Evolutionary conservation across 1,140 invertebrate species (phyloP).

Genomic region (Argopecten irradians): DNA sequence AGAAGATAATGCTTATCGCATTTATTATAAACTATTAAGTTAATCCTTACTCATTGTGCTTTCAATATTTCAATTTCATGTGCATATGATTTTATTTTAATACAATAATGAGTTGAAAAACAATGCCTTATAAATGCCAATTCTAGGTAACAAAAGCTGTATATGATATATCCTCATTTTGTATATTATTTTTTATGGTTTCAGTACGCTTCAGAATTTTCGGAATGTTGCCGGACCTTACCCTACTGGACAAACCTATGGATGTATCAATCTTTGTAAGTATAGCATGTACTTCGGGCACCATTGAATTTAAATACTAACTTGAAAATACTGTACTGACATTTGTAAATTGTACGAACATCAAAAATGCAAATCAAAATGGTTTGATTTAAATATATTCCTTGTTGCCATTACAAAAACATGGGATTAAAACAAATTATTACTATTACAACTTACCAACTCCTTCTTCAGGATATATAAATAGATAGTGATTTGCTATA

Average conservation of each 20-base stretch:
- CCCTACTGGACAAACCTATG: conserved; percentile 29
- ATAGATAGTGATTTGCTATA: no score
- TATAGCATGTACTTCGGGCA: neutral
- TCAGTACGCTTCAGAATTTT: conserved; percentile 54
- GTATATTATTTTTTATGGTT: conserved; percentile 25
- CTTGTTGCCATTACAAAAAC: neutral
- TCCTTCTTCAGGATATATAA: neutral
- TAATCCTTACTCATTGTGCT: neutral
- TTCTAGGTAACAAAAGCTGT: neutral
- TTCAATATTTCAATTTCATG: neutral
- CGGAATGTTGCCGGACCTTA: conserved; percentile 50
- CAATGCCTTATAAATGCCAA: neutral
- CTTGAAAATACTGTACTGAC: neutral
- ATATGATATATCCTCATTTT: no score
- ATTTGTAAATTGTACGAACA: neutral
- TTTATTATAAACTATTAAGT: neutral
- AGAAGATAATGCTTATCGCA: no score
- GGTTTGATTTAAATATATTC: neutral
- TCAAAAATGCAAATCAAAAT: neutral
- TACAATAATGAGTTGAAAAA: neutral
- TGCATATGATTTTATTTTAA: neutral
- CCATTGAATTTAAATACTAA: neutral
- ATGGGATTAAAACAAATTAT: neutral
- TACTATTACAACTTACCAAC: neutral
- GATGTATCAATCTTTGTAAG: conserved; percentile 45